Conservation (phyloP, 2,797 vertebrate genomes). For the Chromis chromis region DNA sequence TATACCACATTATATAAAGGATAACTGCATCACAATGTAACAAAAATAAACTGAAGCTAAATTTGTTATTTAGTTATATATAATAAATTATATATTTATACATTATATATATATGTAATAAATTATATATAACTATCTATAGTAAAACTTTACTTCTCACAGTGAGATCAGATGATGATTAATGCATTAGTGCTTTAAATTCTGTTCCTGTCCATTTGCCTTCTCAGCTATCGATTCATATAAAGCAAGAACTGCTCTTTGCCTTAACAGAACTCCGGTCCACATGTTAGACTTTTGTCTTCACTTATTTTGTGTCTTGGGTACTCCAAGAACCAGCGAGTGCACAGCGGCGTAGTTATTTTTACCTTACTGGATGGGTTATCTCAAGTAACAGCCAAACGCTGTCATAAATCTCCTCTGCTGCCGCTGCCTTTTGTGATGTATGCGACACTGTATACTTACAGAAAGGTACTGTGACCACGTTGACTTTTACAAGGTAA, state of each 20-base stretch:
- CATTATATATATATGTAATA: too few relatives aligned
- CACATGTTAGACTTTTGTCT: constrained; percentile 5
- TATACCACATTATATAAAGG: background rate
- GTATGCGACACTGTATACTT: constrained; percentile 32
- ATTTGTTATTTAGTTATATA: background rate
- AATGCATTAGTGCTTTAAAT: constrained; percentile 23
- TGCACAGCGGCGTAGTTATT: constrained; percentile 56
- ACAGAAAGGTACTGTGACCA: constrained; percentile 29
- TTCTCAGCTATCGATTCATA: constrained; percentile 15
- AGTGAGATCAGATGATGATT: constrained; percentile 22
- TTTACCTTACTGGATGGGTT: constrained; percentile 47
- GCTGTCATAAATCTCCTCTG: constrained; percentile 43
- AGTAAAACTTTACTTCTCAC: constrained; percentile 14
- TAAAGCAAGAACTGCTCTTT: constrained; percentile 17
- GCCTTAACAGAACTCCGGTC: constrained; percentile 15
- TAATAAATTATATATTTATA: too few relatives aligned
- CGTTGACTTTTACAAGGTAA: constrained; percentile 40
- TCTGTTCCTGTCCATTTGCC: background rate
- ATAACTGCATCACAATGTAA: background rate
- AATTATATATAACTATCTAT: too few relatives aligned
- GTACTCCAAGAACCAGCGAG: constrained; percentile 36
- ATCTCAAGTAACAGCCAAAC: constrained; percentile 56
- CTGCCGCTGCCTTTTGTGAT: constrained; percentile 53
- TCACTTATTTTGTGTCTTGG: constrained; percentile 25
- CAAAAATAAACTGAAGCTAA: background rate